Conservation (phyloP, 1,140 invertebrate species). For the Amphibalanus amphitrite region DNA sequence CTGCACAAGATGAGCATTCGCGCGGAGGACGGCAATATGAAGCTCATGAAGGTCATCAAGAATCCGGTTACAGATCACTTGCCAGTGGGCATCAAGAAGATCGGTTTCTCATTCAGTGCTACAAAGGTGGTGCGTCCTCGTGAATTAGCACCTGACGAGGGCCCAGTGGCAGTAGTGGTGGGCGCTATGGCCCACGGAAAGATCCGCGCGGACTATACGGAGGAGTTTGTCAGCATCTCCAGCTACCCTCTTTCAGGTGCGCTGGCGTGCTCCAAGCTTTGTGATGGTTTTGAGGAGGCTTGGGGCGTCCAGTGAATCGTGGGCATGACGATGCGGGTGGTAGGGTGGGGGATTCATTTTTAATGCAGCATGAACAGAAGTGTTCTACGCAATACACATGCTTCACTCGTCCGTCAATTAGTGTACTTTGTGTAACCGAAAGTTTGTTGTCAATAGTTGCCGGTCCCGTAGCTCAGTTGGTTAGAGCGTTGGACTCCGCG, state of each 20-base stretch:
- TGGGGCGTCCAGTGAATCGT: constrained; percentile 59
- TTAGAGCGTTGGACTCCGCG: too few relatives aligned
- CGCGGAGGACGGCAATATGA: constrained; percentile 72
- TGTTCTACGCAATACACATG: too few relatives aligned
- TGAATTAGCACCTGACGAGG: constrained; percentile 58
- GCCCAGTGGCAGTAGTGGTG: constrained; percentile 77
- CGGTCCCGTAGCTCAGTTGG: too few relatives aligned
- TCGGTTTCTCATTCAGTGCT: constrained; percentile 75
- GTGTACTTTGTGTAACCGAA: too few relatives aligned
- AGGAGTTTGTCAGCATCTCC: constrained; percentile 79
- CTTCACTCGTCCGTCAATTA: too few relatives aligned
- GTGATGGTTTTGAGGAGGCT: constrained; percentile 87
- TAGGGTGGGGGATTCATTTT: too few relatives aligned
- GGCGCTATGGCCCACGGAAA: constrained; percentile 96
- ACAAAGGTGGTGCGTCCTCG: constrained; percentile 53
- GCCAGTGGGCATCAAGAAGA: constrained; percentile 83
- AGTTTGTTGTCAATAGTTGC: too few relatives aligned
- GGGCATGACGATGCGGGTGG: too few relatives aligned
- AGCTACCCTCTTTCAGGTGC: constrained; percentile 93
- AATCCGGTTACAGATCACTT: constrained; percentile 91
- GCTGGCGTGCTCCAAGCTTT: constrained; percentile 90
- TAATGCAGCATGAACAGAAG: too few relatives aligned
- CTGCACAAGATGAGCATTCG: constrained; percentile 85
- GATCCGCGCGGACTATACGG: constrained; percentile 72
- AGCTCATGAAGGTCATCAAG: constrained; percentile 90